Evolutionary conservation across 2,797 vertebrate species (phyloP).

Genomic region (Galaxias olidus): DNA sequence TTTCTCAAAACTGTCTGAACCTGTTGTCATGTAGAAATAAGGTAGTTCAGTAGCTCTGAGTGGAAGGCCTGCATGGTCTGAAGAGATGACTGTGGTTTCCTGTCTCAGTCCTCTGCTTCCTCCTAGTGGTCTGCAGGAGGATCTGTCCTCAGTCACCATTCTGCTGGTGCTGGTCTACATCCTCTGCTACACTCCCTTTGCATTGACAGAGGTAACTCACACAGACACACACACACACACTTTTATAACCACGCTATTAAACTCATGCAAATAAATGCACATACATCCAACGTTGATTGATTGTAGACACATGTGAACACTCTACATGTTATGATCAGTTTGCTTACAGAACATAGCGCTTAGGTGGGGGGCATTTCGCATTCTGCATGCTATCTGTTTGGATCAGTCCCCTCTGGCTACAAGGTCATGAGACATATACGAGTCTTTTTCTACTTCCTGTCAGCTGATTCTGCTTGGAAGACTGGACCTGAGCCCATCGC

Average conservation of each 20-base stretch:
- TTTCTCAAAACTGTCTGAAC: too few relatives aligned
- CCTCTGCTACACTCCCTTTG: slow-evolving; percentile 74
- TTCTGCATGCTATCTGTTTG: too few relatives aligned
- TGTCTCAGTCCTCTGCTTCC: slow-evolving; percentile 5
- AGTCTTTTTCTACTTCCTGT: slow-evolving; percentile 11
- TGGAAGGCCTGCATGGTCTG: too few relatives aligned
- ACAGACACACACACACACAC: background rate
- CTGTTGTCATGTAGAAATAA: too few relatives aligned
- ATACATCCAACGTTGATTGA: too few relatives aligned
- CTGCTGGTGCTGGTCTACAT: slow-evolving; percentile 66
- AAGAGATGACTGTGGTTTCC: background rate
- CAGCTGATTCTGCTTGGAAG: slow-evolving; percentile 71
- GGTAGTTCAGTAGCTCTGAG: too few relatives aligned
- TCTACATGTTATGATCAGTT: too few relatives aligned
- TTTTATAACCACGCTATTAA: background rate
- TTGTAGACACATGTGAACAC: background rate
- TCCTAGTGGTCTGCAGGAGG: slow-evolving; percentile 46
- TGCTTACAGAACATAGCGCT: too few relatives aligned
- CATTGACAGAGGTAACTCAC: slow-evolving; percentile 68
- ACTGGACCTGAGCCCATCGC: slow-evolving; percentile 64
- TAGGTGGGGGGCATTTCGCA: too few relatives aligned
- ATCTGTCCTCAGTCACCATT: slow-evolving; percentile 68
- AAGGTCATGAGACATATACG: background rate
- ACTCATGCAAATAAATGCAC: background rate
- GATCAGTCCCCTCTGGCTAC: background rate